Evolutionary conservation across 2,113 vertebrate genomes (phyloP), one percentile per base, ranked within the genome.

Genomic region (Pangasianodon hypophthalmus): DNA sequence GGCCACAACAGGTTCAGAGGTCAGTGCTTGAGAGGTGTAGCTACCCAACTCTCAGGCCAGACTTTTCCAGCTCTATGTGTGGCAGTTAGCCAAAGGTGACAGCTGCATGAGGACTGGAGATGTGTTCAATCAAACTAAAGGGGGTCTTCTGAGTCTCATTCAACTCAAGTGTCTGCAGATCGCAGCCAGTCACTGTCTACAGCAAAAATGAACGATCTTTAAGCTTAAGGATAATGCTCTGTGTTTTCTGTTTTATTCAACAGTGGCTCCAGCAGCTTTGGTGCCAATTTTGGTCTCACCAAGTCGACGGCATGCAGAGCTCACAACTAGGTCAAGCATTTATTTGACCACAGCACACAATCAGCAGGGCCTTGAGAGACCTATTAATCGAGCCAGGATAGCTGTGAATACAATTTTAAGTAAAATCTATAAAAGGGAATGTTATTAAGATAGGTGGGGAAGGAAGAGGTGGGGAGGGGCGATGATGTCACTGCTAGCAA

Each of bases 51-150:
- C 94, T 92, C 87, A 6, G 80, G 92, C 48, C 46, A 93, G 92
- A 90, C 93, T 94, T 94, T 93, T 95, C 87, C 89, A 79, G 92
- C 88, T 91, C 90, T 75, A 93, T 94, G 67, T 92, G 87, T 94
- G 91, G 92, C 93, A 88, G 92, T 94, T 93, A 93, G 93, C 92
- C 92, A 81, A 93, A 91, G 93, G 93, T 92, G 92, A 92, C 92
- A 91, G 88, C 86, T 79, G 86, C 69, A 67, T 73, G 86, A 88
- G 80, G 88, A 89, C 85, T 48, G 46, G 89, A 79, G 88, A 90
- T 82, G 87, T 90, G 90, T 91, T 92, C 92, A 90, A 91, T 92
- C 92, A 91, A 85, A 91, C 89, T 91, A 88, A 88, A 90, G 89
- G 92, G 90, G 87, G 87, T 89, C 62, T 90, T 86, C 67, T 44